Conservation (phyloP, 2,797 vertebrate genomes). For the Pseudochaenichthys georgianus region DNA sequence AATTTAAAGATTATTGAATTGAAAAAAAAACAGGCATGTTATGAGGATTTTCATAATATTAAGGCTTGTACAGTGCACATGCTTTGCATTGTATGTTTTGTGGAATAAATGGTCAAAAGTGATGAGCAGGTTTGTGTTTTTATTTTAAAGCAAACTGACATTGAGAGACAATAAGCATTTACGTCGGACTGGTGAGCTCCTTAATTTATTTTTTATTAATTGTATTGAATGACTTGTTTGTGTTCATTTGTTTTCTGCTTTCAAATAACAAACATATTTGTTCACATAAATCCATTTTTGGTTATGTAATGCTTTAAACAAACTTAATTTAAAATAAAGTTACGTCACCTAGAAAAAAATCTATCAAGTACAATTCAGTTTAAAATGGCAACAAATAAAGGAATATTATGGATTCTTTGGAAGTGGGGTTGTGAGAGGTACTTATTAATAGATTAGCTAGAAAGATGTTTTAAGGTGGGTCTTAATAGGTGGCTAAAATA, state of each 20-base stretch:
- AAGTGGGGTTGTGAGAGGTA: too few relatives aligned
- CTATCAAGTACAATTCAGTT: slow-evolving; percentile 28
- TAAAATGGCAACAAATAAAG: not conserved
- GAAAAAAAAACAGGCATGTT: slow-evolving; percentile 79
- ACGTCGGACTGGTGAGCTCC: not conserved
- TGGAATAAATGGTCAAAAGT: slow-evolving; percentile 88
- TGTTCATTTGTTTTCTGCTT: not conserved
- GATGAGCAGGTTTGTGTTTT: slow-evolving; percentile 49
- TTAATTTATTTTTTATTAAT: not conserved
- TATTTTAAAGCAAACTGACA: slow-evolving; percentile 44
- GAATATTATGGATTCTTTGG: too few relatives aligned
- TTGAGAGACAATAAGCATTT: not conserved
- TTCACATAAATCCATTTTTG: not conserved
- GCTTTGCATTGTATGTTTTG: slow-evolving; percentile 89
- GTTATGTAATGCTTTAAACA: not conserved
- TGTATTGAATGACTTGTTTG: not conserved
- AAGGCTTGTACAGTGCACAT: slow-evolving; percentile 86
- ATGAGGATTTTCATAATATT: slow-evolving; percentile 85
- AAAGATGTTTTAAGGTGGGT: too few relatives aligned
- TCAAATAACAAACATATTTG: not conserved
- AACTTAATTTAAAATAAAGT: slow-evolving; percentile 16
- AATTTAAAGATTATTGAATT: slow-evolving; percentile 60
- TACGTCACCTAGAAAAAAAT: not conserved
- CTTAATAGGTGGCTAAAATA: too few relatives aligned
- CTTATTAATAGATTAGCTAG: too few relatives aligned